phyloP scores from a whole-genome alignment of 2,113 vertebrate genomes.

The Rhynchopsitta pachyrhyncha region DNA sequence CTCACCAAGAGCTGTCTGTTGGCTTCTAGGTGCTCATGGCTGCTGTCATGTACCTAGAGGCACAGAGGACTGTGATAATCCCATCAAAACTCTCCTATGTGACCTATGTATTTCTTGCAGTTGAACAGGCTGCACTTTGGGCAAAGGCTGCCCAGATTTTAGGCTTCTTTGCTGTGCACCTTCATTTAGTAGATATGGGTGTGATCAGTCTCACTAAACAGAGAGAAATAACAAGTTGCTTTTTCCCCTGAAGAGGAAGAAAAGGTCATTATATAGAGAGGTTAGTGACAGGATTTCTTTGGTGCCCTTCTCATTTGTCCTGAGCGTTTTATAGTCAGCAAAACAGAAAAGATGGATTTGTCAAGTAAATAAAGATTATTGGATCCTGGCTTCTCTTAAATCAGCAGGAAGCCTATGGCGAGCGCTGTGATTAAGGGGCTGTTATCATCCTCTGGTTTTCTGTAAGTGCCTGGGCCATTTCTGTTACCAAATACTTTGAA shows the following conservation, averaged over 20 bases:
- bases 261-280: rapidly evolving
- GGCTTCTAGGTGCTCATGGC: neutral
- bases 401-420: neutral
- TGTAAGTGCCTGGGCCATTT: neutral
- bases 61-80: rapidly evolving
- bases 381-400: neutral
- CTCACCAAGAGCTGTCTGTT: neutral
- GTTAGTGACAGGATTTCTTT: neutral
- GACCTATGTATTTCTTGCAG: rapidly evolving
- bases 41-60: neutral
- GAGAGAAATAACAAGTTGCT: neutral
- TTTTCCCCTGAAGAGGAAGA: neutral
- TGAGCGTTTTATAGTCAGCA: rapidly evolving
- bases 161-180: neutral
- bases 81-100: rapidly evolving
- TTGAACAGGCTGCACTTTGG: neutral
- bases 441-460: neutral
- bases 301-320: neutral
- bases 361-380: neutral
- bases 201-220: neutral
- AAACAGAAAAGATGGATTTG: neutral
- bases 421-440: neutral
- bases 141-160: neutral
- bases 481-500: neutral
- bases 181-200: rapidly evolving